Base-by-base conservation (phyloP, 2,888 invertebrate genomes). In the Drosophila atripex region DNA sequence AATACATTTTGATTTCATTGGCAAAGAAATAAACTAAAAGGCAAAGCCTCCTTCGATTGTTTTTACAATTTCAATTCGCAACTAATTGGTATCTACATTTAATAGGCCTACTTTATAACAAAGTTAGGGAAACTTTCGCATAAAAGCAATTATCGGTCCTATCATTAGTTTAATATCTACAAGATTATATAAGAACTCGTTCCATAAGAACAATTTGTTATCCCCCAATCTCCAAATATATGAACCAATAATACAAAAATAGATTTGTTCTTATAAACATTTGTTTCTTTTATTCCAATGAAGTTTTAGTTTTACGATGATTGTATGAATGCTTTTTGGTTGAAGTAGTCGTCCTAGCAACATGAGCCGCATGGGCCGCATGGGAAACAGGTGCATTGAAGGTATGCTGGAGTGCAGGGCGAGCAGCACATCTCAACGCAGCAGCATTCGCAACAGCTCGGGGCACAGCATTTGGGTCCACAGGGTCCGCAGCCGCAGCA, bases 401-500 rank as follows among this genome's bases (percentile, higher is more conserved):
- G 52, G 38, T 75, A 86, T 12, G 86, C 86, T 0, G 86, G 78
- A 4, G 86, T 86, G 46, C 80, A 82, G 0, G 86, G 80, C 5
- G 50, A 38, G 14, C 49, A 39, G 38, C 87, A 84, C 32, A 76
- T 53, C 41, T 78, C 80, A 11, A 80, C 76, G 18, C 78, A 80
- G 49, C 86, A 82, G 47, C 84, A 82, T n/a, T 58, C 59, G 21
- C 38, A 78, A 3, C 74, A 49, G 14, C 72, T 73, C 0, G 82
- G 78, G 0, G 25, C 45, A 16, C 59, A 51, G 41, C 70, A 50
- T 11, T 38, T 45, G 4, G 86, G 86, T 51, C 80, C 86, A 56
- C 84, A 83, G 25, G 56, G 73, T 47, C 82, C 82, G 46, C 87
- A 65, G 58, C 80, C 82, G 46, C 87, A 65, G 60, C 80, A 86